A percentile compares a stretch with the other conserved stretches of the same genome.
These are phyloP conservation scores for Staurois parvus DNA, from an alignment of 2,797 vertebrate genomes.

Conservation along the genomic window DNA sequence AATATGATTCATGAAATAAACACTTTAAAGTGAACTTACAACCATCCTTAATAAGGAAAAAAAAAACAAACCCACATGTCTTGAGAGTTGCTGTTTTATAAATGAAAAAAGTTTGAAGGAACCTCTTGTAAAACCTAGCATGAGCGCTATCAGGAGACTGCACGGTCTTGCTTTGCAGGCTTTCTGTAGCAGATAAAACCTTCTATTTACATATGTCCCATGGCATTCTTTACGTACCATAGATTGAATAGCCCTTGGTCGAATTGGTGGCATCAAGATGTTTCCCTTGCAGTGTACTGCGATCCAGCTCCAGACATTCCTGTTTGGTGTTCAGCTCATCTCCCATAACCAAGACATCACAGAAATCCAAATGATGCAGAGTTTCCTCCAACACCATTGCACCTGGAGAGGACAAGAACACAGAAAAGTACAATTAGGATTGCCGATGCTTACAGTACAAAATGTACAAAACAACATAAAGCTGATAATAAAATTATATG, in stretches of 20 bases:
- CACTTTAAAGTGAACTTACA: background rate
- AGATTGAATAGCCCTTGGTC: slow-evolving; percentile 93
- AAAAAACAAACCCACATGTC: no score
- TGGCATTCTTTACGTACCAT: slow-evolving; percentile 77
- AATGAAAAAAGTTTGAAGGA: background rate
- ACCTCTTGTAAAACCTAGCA: no score
- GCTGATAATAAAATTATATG: no score
- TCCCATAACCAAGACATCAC: slow-evolving; percentile 90
- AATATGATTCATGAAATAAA: no score
- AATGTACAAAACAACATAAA: background rate
- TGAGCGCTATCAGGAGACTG: background rate
- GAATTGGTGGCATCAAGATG: slow-evolving; percentile 94
- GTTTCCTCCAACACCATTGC: slow-evolving; percentile 84
- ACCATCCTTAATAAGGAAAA: no score
- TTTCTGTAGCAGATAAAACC: background rate
- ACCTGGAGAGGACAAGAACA: slow-evolving; percentile 66
- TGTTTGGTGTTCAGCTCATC: slow-evolving; percentile 84
- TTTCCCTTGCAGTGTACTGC: slow-evolving; percentile 81
- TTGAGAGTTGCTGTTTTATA: background rate
- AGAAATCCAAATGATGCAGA: slow-evolving; percentile 95
- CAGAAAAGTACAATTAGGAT: background rate
- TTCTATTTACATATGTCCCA: no score
- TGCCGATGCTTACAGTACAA: background rate
- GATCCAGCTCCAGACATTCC: slow-evolving; percentile 89
- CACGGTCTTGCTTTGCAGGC: background rate